phyloP scores from a whole-genome alignment of 2,888 invertebrate species.

The Nebria brevicollis region DNA sequence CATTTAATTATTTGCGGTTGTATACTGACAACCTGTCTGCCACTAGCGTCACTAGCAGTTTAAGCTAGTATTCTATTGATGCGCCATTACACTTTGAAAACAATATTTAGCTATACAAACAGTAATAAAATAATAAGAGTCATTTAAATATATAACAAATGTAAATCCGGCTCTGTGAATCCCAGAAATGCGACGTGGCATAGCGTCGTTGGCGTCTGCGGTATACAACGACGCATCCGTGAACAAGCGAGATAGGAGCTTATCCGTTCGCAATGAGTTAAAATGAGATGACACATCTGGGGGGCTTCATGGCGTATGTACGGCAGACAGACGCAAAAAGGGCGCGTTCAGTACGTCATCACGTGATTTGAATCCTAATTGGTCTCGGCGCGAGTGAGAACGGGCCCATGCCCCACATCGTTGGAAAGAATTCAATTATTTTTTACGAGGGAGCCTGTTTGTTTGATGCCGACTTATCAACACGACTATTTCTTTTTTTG shows the following conservation, averaged over 20 bases:
- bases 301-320: slow-evolving; percentile 8
- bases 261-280: background rate
- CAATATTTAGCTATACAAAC: no score
- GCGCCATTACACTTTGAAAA: no score
- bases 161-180: background rate
- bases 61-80: background rate
- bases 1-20: slow-evolving; percentile 40
- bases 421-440: slow-evolving; percentile 41
- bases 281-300: background rate
- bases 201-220: background rate
- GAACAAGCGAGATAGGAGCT: background rate
- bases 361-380: slow-evolving; percentile 47
- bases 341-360: slow-evolving; percentile 28
- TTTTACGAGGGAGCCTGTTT: slow-evolving; percentile 33
- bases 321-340: slow-evolving; percentile 20
- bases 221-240: background rate
- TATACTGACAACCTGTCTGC: background rate
- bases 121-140: background rate
- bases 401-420: background rate
- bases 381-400: slow-evolving; percentile 7
- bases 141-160: background rate
- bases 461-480: background rate
- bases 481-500: background rate
- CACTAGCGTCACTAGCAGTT: slow-evolving; percentile 18
- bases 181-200: background rate